Evolutionary conservation across 2,797 vertebrate genomes (phyloP).

Genomic region (Myotis findleyi): DNA sequence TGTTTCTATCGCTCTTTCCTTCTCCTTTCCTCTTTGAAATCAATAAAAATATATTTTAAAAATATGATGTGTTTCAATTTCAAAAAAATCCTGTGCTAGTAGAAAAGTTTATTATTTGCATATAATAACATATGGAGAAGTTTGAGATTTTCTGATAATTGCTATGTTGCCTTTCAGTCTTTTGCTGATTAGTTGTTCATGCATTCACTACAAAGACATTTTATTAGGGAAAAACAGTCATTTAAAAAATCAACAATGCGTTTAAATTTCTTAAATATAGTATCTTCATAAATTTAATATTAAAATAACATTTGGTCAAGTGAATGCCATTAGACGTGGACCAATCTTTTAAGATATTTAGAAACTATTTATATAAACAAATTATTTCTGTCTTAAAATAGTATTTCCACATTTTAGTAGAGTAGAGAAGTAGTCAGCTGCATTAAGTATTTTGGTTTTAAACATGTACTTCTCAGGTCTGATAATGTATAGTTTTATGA

Average conservation of each 20-base stretch:
- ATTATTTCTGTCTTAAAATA: neutral
- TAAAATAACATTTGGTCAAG: neutral
- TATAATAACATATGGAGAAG: neutral
- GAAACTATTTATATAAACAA: neutral
- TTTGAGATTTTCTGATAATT: neutral
- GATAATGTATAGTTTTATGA: neutral
- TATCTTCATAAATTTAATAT: neutral
- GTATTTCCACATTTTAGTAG: slow-evolving; percentile 10
- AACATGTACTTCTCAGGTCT: neutral
- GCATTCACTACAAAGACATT: neutral
- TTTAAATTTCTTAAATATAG: neutral
- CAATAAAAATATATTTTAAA: no score
- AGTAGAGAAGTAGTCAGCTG: neutral
- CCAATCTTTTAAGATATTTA: neutral
- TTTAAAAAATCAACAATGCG: neutral
- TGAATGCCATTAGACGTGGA: neutral
- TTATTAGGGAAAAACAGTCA: neutral
- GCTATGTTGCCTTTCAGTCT: neutral
- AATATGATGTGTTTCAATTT: neutral
- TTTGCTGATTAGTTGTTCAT: neutral
- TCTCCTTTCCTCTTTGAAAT: no score
- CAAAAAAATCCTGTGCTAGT: neutral
- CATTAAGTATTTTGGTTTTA: neutral
- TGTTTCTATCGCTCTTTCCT: no score
- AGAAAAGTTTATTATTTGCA: neutral